These are phyloP conservation scores for Blomia tropicalis DNA, from an alignment of 2,888 invertebrate species.

Conservation along the genomic window DNA sequence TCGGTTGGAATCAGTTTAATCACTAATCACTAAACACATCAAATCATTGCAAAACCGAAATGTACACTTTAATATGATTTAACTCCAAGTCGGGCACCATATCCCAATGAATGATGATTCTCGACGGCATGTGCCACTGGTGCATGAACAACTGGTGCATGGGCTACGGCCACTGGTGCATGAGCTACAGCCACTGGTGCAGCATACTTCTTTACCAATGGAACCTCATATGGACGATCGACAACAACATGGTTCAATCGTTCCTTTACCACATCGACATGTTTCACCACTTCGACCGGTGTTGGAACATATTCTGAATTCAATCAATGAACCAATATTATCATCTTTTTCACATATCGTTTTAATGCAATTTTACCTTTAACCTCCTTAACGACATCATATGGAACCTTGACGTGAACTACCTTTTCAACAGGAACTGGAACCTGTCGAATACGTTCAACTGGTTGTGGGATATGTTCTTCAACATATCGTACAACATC, in stretches of 20 bases:
- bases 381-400: slow-evolving; percentile 10
- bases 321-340: background rate
- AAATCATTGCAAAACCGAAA: too few relatives aligned
- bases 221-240: slow-evolving; percentile 21
- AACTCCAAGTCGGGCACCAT: too few relatives aligned
- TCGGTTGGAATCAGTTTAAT: slow-evolving; percentile 7
- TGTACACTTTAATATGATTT: too few relatives aligned
- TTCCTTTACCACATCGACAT: slow-evolving; percentile 20
- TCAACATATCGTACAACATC: slow-evolving; percentile 16
- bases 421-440: slow-evolving; percentile 14
- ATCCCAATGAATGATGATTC: too few relatives aligned
- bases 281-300: slow-evolving; percentile 12
- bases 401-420: slow-evolving; percentile 14
- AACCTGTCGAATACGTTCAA: slow-evolving; percentile 9
- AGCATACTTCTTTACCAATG: slow-evolving; percentile 4
- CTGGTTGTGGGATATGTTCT: background rate
- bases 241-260: slow-evolving; percentile 14
- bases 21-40: too few relatives aligned
- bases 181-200: background rate
- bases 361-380: background rate
- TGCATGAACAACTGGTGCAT: background rate
- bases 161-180: background rate
- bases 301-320: too few relatives aligned
- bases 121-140: slow-evolving; percentile 17
- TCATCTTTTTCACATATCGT: background rate